These are phyloP conservation scores for Conus betulinus DNA, from an alignment of 1,140 invertebrate species.

Conservation along the genomic window DNA sequence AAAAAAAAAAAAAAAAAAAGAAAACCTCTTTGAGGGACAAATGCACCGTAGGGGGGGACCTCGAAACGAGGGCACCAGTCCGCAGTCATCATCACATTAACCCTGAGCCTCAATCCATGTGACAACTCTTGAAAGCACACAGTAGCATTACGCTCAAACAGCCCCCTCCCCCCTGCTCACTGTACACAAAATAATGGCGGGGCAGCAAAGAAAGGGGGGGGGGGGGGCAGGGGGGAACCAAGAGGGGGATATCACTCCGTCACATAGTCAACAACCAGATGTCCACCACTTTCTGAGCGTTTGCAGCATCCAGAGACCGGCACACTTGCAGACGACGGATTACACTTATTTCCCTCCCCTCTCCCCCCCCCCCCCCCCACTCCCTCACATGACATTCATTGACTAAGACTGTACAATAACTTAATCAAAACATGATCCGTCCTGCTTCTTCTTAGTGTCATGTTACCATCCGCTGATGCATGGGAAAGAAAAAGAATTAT, in stretches of 20 bases:
- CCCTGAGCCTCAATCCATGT: conserved; percentile 19
- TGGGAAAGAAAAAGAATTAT: no score
- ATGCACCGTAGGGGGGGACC: no score
- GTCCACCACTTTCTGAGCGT: background rate
- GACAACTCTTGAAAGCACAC: conserved; percentile 9
- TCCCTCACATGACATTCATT: no score
- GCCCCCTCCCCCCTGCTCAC: background rate
- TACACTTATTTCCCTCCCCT: no score
- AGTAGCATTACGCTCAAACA: background rate
- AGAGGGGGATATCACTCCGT: background rate
- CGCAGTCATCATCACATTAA: background rate
- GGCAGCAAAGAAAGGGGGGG: background rate
- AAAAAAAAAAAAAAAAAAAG: no score
- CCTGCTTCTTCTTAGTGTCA: no score
- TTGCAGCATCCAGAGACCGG: background rate
- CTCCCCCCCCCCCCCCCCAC: no score
- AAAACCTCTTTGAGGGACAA: no score
- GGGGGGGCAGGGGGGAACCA: background rate
- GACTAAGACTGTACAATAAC: no score
- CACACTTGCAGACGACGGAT: background rate
- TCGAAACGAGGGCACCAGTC: background rate
- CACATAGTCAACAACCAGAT: background rate
- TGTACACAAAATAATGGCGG: background rate
- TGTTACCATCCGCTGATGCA: no score
- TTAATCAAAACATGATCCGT: no score